Evolutionary conservation across 2,797 vertebrate genomes (phyloP).

Genomic region (Harpagifer antarcticus): DNA sequence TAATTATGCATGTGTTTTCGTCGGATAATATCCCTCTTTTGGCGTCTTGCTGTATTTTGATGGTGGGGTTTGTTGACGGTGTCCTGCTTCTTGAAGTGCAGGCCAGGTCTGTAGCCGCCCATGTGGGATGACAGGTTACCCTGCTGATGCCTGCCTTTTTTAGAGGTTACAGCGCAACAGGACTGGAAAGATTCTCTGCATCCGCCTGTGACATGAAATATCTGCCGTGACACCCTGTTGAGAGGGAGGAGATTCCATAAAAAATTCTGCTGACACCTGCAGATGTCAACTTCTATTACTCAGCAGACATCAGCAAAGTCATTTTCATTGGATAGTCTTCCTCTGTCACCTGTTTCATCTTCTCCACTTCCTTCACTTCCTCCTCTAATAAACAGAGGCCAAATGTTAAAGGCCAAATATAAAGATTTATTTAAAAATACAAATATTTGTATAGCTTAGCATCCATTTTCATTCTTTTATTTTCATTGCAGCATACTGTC

Average conservation of each 20-base stretch:
- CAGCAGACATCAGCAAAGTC: constrained; percentile 69
- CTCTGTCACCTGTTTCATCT: constrained; percentile 29
- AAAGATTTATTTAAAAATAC: background rate
- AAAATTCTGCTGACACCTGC: constrained; percentile 77
- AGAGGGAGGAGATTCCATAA: constrained; percentile 71
- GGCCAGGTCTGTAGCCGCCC: constrained; percentile 25
- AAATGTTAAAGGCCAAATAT: background rate
- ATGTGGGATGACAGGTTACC: constrained; percentile 64
- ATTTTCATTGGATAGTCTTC: constrained; percentile 46
- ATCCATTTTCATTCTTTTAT: background rate
- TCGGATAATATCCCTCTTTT: constrained; percentile 11
- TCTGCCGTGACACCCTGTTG: constrained; percentile 74
- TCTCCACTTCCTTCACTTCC: constrained; percentile 14
- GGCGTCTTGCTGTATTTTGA: constrained; percentile 1
- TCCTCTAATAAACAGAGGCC: too few species aligned
- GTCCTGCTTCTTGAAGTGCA: constrained; percentile 29
- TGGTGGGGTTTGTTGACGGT: constrained; percentile 22
- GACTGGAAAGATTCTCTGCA: constrained; percentile 52
- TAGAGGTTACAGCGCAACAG: constrained; percentile 70
- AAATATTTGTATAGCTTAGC: background rate
- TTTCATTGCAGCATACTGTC: background rate
- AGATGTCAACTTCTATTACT: constrained; percentile 70
- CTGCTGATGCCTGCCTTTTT: constrained; percentile 75
- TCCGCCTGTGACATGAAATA: constrained; percentile 74
- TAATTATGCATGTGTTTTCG: constrained; percentile 37